Base-by-base conservation (phyloP, 1,140 invertebrate species). In the Linepithema humile region DNA sequence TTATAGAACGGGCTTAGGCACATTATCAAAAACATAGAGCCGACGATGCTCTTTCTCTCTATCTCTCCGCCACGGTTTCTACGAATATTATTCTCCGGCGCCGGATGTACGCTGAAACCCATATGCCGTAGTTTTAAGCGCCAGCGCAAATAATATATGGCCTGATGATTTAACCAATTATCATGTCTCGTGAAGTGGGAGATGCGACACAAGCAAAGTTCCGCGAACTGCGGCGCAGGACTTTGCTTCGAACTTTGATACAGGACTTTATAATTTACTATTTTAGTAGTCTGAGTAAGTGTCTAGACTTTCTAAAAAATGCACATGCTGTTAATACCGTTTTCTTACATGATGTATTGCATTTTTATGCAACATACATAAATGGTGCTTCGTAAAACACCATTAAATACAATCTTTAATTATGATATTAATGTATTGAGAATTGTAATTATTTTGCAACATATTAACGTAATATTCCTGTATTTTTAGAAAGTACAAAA, bases 1-100 rank as follows among this genome's bases (percentile, higher is more conserved):
- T 93, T 92, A 92, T 93, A 93, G 92, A 92, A 92, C 88, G 64
- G n/a, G 75, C 67, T 84, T 91, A 92, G 88, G 26, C 53, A 91
- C 91, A 84, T 92, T 88, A 89, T 90, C 89, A 88, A 92, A 92
- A 93, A 92, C 91, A 91, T 91, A 67, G 72, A 65, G 38, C 85
- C 55, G 38, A 84, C 55, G 35, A 86, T 43, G 29, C 12, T 32
- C 69, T 20, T 60, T 48, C 40, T 57, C 53, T 50, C 35, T 55
- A 12, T 3, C 3, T n/a, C 35, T 32, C n/a, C 57, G 45, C 2
- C 23, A 45, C 29, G 9, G 17, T 59, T 59, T 7, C 15, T 59
- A 67, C 35, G 9, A n/a, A 40, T 40, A 3, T 17, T 17, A 15
- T 17, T 23, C 15, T 17, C 7, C 6, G 20, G 29, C 29, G 29